These are phyloP conservation scores for Pachypeltis micranthus DNA, from an alignment of 1,140 invertebrate genomes.

Conservation along the genomic window DNA sequence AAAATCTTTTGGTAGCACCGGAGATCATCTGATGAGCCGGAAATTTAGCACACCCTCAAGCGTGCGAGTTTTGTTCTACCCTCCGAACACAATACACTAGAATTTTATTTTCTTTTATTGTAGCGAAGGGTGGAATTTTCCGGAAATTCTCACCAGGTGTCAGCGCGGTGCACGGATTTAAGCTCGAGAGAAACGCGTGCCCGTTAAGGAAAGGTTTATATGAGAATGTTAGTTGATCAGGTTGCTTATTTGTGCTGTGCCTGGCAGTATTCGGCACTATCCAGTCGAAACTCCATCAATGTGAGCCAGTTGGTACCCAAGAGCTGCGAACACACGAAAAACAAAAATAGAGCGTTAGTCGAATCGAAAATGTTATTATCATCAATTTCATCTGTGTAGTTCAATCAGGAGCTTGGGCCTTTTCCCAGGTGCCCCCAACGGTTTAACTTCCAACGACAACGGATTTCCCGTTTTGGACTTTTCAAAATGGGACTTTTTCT, in stretches of 20 bases:
- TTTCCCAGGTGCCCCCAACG: too few relatives aligned
- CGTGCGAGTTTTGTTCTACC: slow-evolving; percentile 3
- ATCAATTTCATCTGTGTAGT: too few relatives aligned
- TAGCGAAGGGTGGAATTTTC: slow-evolving; percentile 25
- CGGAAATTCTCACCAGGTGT: slow-evolving; percentile 26
- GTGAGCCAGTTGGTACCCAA: slow-evolving; percentile 55
- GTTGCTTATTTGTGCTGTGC: slow-evolving; percentile 78
- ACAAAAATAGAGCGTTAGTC: too few relatives aligned
- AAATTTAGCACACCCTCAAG: slow-evolving; percentile 25
- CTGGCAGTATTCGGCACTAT: slow-evolving; percentile 91
- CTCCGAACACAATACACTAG: not conserved
- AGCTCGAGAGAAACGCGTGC: not conserved
- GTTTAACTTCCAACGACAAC: too few relatives aligned
- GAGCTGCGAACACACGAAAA: slow-evolving; percentile 40
- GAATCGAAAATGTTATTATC: too few relatives aligned
- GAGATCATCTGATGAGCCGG: slow-evolving; percentile 26
- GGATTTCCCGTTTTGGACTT: too few relatives aligned
- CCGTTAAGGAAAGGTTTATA: slow-evolving; percentile 22
- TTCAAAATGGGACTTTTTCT: too few relatives aligned
- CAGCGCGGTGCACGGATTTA: slow-evolving; percentile 23
- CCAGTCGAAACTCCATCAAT: slow-evolving; percentile 96
- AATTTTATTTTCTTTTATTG: slow-evolving; percentile 6
- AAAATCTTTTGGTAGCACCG: slow-evolving; percentile 16
- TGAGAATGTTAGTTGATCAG: slow-evolving; percentile 23
- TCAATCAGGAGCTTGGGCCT: too few relatives aligned